Percentiles rank a stretch among this genome's conserved stretches.
These are phyloP conservation scores for Aphis gossypii DNA, from an alignment of 1,140 invertebrate genomes.

Conservation along the genomic window DNA sequence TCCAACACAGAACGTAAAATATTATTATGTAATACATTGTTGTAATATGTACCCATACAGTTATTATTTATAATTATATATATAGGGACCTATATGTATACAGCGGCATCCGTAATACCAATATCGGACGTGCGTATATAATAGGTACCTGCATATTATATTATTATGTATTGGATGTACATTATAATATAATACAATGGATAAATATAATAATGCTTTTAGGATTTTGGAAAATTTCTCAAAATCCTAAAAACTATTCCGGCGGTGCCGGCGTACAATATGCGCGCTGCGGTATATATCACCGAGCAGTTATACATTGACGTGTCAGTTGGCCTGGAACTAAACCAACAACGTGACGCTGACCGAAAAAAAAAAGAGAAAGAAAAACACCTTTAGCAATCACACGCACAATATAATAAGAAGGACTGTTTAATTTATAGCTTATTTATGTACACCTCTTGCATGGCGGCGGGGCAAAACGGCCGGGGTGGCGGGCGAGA, in stretches of 20 bases:
- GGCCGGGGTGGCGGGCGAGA: not conserved
- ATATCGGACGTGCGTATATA: not conserved
- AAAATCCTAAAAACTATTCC: not conserved
- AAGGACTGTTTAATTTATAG: constrained; percentile 56
- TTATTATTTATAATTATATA: no score
- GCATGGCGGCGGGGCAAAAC: not conserved
- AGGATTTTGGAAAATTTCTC: not conserved
- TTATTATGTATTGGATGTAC: not conserved
- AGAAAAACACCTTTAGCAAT: constrained; percentile 57
- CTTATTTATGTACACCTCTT: constrained; percentile 58
- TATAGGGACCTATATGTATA: not conserved
- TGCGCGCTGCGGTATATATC: not conserved
- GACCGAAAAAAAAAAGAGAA: not conserved
- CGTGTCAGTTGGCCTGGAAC: constrained; percentile 49
- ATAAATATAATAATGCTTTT: not conserved
- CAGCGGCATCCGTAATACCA: not conserved
- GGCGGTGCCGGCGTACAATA: not conserved
- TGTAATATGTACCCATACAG: no score
- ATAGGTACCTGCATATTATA: not conserved
- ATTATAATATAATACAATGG: constrained; percentile 17
- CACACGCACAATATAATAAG: constrained; percentile 22
- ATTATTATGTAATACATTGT: not conserved
- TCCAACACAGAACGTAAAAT: not conserved
- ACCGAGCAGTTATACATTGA: constrained; percentile 13
- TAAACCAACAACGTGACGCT: constrained; percentile 40